Evolutionary conservation across 2,888 invertebrate genomes (phyloP), one percentile per base, ranked within the genome.

Genomic region (Cheilosia impressa): DNA sequence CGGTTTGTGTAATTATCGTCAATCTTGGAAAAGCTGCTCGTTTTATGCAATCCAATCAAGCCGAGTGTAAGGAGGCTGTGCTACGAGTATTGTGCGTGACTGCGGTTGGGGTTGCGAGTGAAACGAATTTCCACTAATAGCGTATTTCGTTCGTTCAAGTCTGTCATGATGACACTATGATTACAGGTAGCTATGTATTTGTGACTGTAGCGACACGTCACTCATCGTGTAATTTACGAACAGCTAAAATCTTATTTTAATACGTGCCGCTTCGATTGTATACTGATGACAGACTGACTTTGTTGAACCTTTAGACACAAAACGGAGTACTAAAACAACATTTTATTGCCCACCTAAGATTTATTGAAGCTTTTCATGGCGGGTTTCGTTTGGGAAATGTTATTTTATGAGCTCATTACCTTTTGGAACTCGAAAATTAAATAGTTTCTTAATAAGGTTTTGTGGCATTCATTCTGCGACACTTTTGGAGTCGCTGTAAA

Each of bases 31-130:
- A 68, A 73, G 76, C 58, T 65, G 34, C 15, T 13, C 7, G 19
- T 15, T 75, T 78, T 78, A 78, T 62, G 82, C 53, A 82, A 83
- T 53, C 55, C 53, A 73, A 84, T 79, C 65, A 73, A 66, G 24
- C 41, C 10, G 10, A 38, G 52, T 60, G 43, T 47, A 52, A 63
- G 60, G 65, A 68, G 60, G 38, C 52, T 55, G 43, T 9, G 38
- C 38, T 38, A 13, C 1, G 10, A 4, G 13, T 38, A 4, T 38
- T 50, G 60, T 83, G 71, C 83, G 73, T 79, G 79, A 41, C 52
- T 63, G 47, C 31, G 38, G 62, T 4, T 58, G 1, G 19, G 43
- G 63, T 27, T 53, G 17, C 55, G 53, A 79, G 63, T 75, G 57
- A 57, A 71, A 55, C 75, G 47, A 60, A 84, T 69, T 45, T 79